Evolutionary conservation across 2,888 invertebrate genomes (phyloP).

Genomic region (Cryptocheilus praepositus): DNA sequence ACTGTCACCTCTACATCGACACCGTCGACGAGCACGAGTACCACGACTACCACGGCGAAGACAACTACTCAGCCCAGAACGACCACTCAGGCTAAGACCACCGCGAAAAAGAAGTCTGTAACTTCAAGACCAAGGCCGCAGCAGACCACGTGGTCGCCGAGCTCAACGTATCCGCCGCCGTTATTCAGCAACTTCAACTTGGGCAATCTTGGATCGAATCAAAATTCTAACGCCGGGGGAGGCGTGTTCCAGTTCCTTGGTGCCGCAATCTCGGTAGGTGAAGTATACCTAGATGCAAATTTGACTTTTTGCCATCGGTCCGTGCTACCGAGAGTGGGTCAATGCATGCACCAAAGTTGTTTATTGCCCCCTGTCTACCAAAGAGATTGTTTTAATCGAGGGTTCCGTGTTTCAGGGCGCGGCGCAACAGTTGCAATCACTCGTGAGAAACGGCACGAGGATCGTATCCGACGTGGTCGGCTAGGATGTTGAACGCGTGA

Average conservation of each 20-base stretch:
- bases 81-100: slow-evolving; percentile 32
- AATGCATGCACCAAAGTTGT: too few relatives aligned
- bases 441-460: slow-evolving; percentile 75
- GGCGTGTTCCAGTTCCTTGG: slow-evolving; percentile 87
- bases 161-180: slow-evolving; percentile 72
- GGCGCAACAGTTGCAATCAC: slow-evolving; percentile 82
- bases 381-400: not conserved
- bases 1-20: slow-evolving; percentile 29
- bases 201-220: slow-evolving; percentile 61
- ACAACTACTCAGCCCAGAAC: slow-evolving; percentile 32
- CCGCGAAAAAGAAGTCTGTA: slow-evolving; percentile 45
- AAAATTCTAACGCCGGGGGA: slow-evolving; percentile 83
- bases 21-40: slow-evolving; percentile 28
- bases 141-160: slow-evolving; percentile 63
- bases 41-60: slow-evolving; percentile 23
- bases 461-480: slow-evolving; percentile 54
- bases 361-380: not conserved
- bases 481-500: too few relatives aligned
- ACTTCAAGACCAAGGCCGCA: slow-evolving; percentile 72
- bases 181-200: slow-evolving; percentile 67
- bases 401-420: slow-evolving; percentile 79
- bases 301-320: too few relatives aligned
- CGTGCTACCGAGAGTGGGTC: too few relatives aligned
- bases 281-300: too few relatives aligned
- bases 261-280: slow-evolving; percentile 83